Base-by-base conservation (phyloP, 1,140 invertebrate species). In the Listronotus oregonensis region DNA sequence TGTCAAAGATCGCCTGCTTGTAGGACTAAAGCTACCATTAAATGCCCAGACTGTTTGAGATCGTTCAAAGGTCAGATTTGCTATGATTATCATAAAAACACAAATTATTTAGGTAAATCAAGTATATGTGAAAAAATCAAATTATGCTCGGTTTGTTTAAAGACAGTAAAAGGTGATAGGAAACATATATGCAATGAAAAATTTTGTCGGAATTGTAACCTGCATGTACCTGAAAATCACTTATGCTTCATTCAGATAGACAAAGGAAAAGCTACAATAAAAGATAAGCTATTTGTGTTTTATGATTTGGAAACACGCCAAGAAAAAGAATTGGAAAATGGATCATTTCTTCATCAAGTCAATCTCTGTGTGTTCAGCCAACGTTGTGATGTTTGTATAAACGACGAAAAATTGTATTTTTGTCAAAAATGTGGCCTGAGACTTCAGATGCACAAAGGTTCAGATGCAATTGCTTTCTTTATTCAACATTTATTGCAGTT, bases 221-320 rank as follows among this genome's bases (percentile, higher is more conserved):
- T n/a, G 18, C 21, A 56, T 31, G n/a, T 18, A 12, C 61, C 60
- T 11, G n/a, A 15, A 32, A n/a, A 39, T 31, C 66, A 68, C 40
- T 31, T 58, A n/a, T 68, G 62, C 27, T 68, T 47, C 18, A 68
- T 68, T 21, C 52, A 52, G 47, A 6, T 32, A 12, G 47, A 64
- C 27, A 54, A 34, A 14, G 9, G 52, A 17, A 50, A 43, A 9
- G 43, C 56, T 44, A 61, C 40, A 52, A 52, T 18, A 31, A 46
- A 58, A 27, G 49, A 56, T 32, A n/a, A 59, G 11, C 43, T 68
- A 11, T 68, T 64, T 39, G 50, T 68, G 7, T 64, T 68, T 58
- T 68, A 58, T 54, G 61, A 68, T 27, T 58, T 64, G n/a, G 63
- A 68, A 27, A 65, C 63, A 6, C 31, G 17, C 9, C 67, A 65